A percentile compares a stretch with the other conserved stretches of the same genome.
These are phyloP conservation scores for Polypedilum pembai DNA, from an alignment of 1,140 invertebrate species.

Conservation along the genomic window DNA sequence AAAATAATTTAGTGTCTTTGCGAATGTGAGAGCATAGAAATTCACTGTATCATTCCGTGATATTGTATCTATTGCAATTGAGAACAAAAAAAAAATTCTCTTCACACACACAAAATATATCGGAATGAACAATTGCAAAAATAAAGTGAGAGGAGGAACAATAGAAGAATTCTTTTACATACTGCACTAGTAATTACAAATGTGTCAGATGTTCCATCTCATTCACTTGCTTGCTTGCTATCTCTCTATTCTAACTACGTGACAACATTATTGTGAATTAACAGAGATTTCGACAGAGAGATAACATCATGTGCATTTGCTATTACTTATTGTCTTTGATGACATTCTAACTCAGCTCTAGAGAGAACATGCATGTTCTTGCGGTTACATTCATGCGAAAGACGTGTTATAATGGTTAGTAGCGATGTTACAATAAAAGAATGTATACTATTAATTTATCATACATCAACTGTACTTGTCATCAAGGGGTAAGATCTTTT, in stretches of 20 bases:
- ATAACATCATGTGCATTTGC: constrained; percentile 12
- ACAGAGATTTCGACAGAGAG: background rate
- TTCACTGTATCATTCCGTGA: too few species aligned
- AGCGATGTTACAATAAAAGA: background rate
- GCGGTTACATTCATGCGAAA: background rate
- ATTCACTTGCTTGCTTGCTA: background rate
- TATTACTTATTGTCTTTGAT: background rate
- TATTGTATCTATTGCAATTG: too few species aligned
- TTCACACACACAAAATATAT: too few species aligned
- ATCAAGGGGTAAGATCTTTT: too few species aligned
- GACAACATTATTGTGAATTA: constrained; percentile 18
- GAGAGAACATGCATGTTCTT: background rate
- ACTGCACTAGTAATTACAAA: background rate
- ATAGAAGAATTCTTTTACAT: background rate
- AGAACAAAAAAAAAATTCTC: too few species aligned
- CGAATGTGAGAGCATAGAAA: too few species aligned
- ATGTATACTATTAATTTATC: background rate
- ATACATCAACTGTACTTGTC: too few species aligned
- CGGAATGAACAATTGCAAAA: too few species aligned
- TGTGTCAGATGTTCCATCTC: constrained; percentile 4
- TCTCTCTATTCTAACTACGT: background rate
- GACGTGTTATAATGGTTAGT: background rate
- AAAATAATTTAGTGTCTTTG: too few species aligned
- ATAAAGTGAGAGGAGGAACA: too few species aligned
- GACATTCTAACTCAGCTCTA: background rate